Base-by-base conservation (phyloP, 2,888 invertebrate species). In the Xestia xanthographa region DNA sequence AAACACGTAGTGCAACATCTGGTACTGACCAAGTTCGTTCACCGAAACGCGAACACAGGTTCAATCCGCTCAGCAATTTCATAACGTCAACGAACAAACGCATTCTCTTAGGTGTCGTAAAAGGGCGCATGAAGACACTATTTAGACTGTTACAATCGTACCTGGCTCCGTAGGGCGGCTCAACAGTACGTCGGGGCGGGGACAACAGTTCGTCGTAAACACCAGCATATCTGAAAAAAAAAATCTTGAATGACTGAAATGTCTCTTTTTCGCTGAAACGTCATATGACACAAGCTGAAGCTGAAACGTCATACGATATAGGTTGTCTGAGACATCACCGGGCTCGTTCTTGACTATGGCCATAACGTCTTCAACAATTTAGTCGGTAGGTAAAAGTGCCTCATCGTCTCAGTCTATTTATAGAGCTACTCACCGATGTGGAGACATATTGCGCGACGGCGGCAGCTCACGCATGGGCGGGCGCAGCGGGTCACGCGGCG, bases 141-240 rank as follows among this genome's bases (percentile, higher is more conserved):
- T 90, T 94, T 95, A 95, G 93, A 94, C 91, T 94, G 90, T 95
- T 94, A 95, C 95, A 94, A 92, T 95, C 96, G 96, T 96, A 96
- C 96, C 96, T 96, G 96, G 95, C 89, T 96, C 95, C 96, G 90
- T 95, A 95, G 73, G 96, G 95, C 92, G 95, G 95, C 92, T 96
- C 96, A 86, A 95, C 94, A 89, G 91, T 95, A 92, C 96, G 96
- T 81, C 96, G 94, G 77, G 96, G 96, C 90, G 96, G 96, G 87
- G 96, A 96, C 93, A 96, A 94, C 92, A 96, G 91, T 94, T 96
- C 96, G 88, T 96, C 96, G 93, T 96, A 96, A 71, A 96, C 93
- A 92, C 96, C 96, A 71, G 94, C 90, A 83, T 92, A 96, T 90
- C 96, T 96, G 92, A 66, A 78, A 80, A 75, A 0, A 58, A 60